Conservation (phyloP, 2,888 invertebrate species). For the Himalopsyche tibetana region DNA sequence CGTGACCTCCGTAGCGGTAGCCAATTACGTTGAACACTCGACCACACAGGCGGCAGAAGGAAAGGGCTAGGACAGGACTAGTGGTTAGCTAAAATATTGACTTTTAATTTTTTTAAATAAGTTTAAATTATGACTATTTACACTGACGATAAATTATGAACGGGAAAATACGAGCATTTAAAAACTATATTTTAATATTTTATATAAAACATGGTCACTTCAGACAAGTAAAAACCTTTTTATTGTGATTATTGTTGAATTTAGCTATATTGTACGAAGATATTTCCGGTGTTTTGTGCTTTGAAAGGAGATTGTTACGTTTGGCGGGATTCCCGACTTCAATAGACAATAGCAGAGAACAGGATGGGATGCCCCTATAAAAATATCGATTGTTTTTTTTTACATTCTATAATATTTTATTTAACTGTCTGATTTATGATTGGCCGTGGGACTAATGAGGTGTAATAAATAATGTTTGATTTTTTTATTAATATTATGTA, state of each 20-base stretch:
- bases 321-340: slow-evolving; percentile 25
- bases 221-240: not conserved
- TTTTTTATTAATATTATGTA: not conserved
- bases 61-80: no score
- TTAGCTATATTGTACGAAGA: slow-evolving; percentile 3
- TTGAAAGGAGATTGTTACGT: not conserved
- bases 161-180: no score
- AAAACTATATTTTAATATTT: no score
- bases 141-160: no score
- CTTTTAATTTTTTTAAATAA: no score
- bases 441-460: slow-evolving; percentile 6
- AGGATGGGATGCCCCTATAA: slow-evolving; percentile 1
- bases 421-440: slow-evolving; percentile 1
- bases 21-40: no score
- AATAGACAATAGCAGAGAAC: not conserved
- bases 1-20: no score
- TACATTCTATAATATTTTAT: not conserved
- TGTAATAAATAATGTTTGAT: not conserved
- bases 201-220: not conserved
- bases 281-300: slow-evolving; percentile 3
- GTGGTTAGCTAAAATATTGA: no score
- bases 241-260: slow-evolving; percentile 24
- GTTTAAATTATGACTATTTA: no score
- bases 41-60: no score
- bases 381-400: slow-evolving; percentile 8